phyloP scores from a whole-genome alignment of 1,140 invertebrate genomes.

The Aleiodes sp. region DNA sequence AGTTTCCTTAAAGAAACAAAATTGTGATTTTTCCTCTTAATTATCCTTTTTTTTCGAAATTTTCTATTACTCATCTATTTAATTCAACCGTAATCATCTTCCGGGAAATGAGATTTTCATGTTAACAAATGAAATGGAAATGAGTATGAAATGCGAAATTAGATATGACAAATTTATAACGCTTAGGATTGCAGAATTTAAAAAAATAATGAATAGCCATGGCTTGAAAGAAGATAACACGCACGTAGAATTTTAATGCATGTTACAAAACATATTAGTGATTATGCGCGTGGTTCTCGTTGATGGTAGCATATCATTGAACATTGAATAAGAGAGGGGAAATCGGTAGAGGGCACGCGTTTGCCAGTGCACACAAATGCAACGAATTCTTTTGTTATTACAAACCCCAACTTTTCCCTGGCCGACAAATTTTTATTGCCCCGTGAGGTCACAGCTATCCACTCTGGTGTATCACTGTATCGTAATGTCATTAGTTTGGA shows the following conservation, averaged over 20 bases:
- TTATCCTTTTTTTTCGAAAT: not conserved
- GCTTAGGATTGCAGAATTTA: not conserved
- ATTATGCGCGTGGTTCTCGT: not conserved
- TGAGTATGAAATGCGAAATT: too few relatives aligned
- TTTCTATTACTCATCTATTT: too few relatives aligned
- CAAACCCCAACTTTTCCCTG: not conserved
- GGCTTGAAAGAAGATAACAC: not conserved
- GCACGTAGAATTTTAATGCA: not conserved
- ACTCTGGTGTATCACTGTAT: not conserved
- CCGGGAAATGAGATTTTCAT: not conserved
- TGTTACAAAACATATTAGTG: not conserved
- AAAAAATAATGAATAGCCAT: not conserved
- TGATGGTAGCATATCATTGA: not conserved
- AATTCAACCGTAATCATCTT: not conserved
- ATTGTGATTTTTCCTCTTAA: not conserved
- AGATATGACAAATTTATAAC: not conserved
- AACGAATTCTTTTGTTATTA: not conserved
- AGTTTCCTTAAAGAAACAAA: not conserved
- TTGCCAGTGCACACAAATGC: not conserved
- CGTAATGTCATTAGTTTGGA: not conserved
- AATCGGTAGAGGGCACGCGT: not conserved
- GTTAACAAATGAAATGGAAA: too few relatives aligned
- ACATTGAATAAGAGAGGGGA: not conserved
- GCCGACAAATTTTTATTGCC: constrained; percentile 22
- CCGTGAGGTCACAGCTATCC: not conserved